A percentile compares a stretch with the other conserved stretches of the same genome.
Conservation (phyloP, 37 sponge, comb jelly and placozoan species). For the Corticium candelabrum region DNA sequence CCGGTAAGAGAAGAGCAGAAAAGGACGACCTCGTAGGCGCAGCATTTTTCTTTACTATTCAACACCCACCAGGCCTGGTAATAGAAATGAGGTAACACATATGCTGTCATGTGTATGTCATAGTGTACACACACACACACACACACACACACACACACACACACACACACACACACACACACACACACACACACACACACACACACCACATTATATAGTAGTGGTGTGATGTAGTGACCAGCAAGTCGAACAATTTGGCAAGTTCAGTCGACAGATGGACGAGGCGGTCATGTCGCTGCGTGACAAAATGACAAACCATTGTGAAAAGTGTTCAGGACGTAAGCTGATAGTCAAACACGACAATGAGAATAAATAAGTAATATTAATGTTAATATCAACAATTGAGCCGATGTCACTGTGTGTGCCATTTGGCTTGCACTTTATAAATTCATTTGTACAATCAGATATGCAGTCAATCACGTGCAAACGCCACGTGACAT, state of each 20-base stretch:
- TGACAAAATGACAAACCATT: conserved; percentile 55
- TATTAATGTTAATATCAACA: no score
- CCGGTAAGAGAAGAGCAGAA: conserved; percentile 89
- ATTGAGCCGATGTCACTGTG: no score
- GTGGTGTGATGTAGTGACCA: conserved; percentile 47
- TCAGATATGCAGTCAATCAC: no score
- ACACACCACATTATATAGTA: conserved; percentile 13
- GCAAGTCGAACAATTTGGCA: conserved; percentile 51
- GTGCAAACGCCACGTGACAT: no score
- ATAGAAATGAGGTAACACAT: neutral
- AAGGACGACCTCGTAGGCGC: conserved; percentile 66
- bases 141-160: neutral
- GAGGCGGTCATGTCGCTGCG: conserved; percentile 31
- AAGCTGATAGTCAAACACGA: no score
- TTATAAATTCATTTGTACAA: no score
- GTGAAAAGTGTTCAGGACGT: conserved; percentile 87
- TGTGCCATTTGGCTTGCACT: no score
- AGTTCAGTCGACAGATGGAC: conserved; percentile 33
- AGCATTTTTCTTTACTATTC: conserved; percentile 52
- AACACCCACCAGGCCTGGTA: conserved; percentile 16
- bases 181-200: no score
- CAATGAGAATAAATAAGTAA: no score
- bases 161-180: no score
- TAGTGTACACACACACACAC: conserved; percentile 6
- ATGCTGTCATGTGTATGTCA: no score